Conservation (phyloP, 2,888 invertebrate genomes). For the Drosophila neotestacea region DNA sequence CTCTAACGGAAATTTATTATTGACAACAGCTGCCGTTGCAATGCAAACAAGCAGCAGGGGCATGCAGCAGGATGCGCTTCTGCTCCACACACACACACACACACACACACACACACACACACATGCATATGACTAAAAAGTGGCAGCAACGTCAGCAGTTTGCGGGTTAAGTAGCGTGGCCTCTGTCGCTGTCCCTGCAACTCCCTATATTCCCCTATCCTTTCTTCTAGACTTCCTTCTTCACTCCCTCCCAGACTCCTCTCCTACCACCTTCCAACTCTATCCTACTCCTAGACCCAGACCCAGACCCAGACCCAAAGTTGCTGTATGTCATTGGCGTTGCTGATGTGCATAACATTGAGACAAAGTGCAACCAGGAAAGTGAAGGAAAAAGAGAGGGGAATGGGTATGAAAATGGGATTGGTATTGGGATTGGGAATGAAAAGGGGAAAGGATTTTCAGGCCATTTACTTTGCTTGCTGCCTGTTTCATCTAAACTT, state of each 20-base stretch:
- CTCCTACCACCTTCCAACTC: conserved; percentile 1
- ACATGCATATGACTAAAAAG: conserved; percentile 32
- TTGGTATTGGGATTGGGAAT: not conserved
- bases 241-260: not conserved
- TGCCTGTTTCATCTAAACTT: conserved; percentile 16
- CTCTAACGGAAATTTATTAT: conserved; percentile 82
- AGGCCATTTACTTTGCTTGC: conserved; percentile 43
- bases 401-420: conserved; percentile 23
- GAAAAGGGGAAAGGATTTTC: not conserved
- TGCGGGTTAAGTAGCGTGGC: conserved; percentile 75
- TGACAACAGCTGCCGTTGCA: conserved; percentile 81
- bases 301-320: conserved; percentile 22
- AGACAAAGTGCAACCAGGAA: conserved; percentile 66
- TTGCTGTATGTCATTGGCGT: conserved; percentile 63
- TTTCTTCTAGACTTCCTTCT: no score
- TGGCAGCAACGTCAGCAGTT: conserved; percentile 67
- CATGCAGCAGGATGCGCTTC: conserved; percentile 16
- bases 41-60: conserved; percentile 68
- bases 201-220: conserved; percentile 12
- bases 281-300: conserved; percentile 1
- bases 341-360: conserved; percentile 78
- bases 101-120: conserved; percentile 27
- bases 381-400: not conserved
- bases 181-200: conserved; percentile 39
- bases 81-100: conserved; percentile 3